Evolutionary conservation across 2,113 vertebrate species (phyloP).

Genomic region (Calonectris borealis): DNA sequence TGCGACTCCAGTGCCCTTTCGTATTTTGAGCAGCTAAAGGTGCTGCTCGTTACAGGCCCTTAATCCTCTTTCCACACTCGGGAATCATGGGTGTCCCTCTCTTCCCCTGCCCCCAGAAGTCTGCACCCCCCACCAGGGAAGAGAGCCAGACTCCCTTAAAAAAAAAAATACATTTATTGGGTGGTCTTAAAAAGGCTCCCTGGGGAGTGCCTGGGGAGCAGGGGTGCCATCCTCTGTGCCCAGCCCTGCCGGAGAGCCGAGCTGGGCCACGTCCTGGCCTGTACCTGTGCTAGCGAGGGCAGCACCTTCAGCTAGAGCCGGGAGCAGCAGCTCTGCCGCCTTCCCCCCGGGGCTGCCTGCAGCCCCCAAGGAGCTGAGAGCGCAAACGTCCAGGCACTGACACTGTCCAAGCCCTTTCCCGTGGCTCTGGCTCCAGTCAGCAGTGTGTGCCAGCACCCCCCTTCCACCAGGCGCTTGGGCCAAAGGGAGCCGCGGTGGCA

Average conservation of each 20-base stretch:
- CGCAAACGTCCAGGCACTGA: rapidly evolving
- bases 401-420: neutral
- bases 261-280: rapidly evolving
- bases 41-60: neutral
- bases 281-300: neutral
- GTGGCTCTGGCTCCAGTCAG: neutral
- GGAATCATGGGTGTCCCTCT: neutral
- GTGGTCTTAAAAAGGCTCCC: constrained; percentile 25
- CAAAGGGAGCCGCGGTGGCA: rapidly evolving
- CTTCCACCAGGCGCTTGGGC: neutral
- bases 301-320: neutral
- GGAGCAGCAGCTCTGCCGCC: neutral
- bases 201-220: neutral
- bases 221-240: neutral
- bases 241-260: neutral
- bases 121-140: neutral
- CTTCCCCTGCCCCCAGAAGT: neutral
- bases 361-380: neutral
- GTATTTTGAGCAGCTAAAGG: neutral
- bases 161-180: constrained; percentile 34
- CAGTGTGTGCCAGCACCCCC: rapidly evolving
- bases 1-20: neutral
- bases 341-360: neutral
- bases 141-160: neutral
- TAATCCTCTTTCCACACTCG: neutral